Base-by-base conservation (phyloP, 2,113 vertebrate genomes). In the Bos javanicus region DNA sequence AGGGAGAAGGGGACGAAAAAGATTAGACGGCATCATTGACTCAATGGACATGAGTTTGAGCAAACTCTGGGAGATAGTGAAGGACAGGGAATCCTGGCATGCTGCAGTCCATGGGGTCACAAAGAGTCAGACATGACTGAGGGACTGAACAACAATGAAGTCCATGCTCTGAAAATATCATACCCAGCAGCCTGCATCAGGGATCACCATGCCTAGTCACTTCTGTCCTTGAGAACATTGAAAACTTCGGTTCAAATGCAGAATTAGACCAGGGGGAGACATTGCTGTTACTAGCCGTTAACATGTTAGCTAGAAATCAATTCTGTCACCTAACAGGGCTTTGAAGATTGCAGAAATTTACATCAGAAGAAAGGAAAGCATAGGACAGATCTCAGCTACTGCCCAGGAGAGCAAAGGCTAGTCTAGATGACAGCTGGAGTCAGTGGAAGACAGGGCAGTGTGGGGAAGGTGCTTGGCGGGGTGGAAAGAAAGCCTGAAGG, bases 241-340 rank as follows among this genome's bases (percentile, higher is more conserved):
- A 94, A 88, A 85, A 93, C 21, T 43, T 90, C 50, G 4, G 17
- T 87, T 67, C 36, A 28, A 89, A 71, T n/a, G 16, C 13, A 78
- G 30, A 85, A 64, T n/a, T 67, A 78, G 23, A 85, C 33, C 82
- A 84, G 67, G n/a, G 80, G 76, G 48, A 89, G 26, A 67, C 16
- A 17, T 14, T 74, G 56, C 46, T 84, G 7, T 60, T 82, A 59
- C 86, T 82, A 96, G 83, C 23, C 78, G 86, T 83, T 95, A 83
- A 87, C n/a, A 71, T 60, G 60, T 74, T 78, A 94, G 81, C 89
- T 95, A 84, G 74, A 94, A 94, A 90, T 94, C 48, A 39, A 67
- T 82, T 81, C 52, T 71, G 23, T 92, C 80, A 90, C 30, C 48
- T 54, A 50, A 91, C 25, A 56, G 25, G 25, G 8, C 39, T 54